These are phyloP conservation scores for Sarotherodon lohbergeri DNA, from an alignment of 2,113 vertebrate species.

Conservation along the genomic window DNA sequence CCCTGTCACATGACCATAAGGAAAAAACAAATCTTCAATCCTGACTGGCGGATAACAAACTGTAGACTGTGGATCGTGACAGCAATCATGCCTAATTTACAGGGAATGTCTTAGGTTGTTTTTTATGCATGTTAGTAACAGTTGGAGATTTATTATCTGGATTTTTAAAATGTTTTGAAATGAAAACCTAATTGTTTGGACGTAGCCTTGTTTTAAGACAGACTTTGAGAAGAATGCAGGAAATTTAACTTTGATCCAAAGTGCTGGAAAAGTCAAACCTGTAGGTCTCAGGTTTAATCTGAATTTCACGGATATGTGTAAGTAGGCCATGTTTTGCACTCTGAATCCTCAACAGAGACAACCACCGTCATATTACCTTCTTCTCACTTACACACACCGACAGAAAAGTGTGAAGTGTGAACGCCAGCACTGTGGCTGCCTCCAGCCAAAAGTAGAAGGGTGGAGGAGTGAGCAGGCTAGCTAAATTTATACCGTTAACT, in stretches of 20 bases:
- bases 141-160: background rate
- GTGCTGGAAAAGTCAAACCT: background rate
- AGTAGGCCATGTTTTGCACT: background rate
- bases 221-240: background rate
- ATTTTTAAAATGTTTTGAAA: background rate
- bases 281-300: background rate
- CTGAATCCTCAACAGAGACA: background rate
- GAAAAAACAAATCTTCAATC: background rate
- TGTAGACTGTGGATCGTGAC: background rate
- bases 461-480: background rate
- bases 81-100: background rate
- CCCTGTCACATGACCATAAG: background rate
- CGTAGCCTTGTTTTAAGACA: background rate
- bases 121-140: background rate
- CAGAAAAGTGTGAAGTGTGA: background rate
- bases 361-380: background rate
- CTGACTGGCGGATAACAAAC: background rate
- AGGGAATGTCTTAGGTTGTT: background rate
- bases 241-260: background rate
- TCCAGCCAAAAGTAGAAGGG: conserved; percentile 23
- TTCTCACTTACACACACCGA: background rate
- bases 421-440: background rate
- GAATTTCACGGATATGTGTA: background rate
- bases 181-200: background rate
- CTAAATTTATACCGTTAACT: conserved; percentile 52